Conservation (phyloP, 2,113 vertebrate genomes). For the Anarrhichthys ocellatus region DNA sequence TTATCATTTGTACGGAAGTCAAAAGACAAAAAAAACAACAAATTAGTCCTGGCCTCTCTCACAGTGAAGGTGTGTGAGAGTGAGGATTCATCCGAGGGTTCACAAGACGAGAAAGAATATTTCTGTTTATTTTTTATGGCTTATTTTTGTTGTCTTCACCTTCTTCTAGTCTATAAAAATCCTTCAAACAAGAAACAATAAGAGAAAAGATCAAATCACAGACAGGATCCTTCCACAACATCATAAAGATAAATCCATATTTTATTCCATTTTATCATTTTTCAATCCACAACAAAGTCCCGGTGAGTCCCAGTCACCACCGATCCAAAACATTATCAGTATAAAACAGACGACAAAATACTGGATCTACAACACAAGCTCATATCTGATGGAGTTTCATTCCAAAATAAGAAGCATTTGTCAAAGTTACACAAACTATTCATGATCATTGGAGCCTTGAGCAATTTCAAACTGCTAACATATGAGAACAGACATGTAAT, state of each 20-base stretch:
- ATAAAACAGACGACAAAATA: slow-evolving; percentile 64
- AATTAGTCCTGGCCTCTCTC: neutral
- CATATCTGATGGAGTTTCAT: slow-evolving; percentile 43
- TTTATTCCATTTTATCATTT: slow-evolving; percentile 75
- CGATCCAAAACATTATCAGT: slow-evolving; percentile 48
- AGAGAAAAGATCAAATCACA: slow-evolving; percentile 3
- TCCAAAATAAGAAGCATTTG: slow-evolving; percentile 28
- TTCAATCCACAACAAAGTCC: slow-evolving; percentile 54
- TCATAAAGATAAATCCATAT: slow-evolving; percentile 59
- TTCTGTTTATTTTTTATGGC: neutral
- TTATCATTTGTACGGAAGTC: neutral
- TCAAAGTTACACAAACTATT: slow-evolving; percentile 7
- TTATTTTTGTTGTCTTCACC: neutral
- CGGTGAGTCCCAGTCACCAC: slow-evolving; percentile 45
- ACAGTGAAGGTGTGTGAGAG: slow-evolving; percentile 6
- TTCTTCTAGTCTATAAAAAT: neutral
- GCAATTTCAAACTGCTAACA: neutral
- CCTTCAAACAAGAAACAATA: neutral
- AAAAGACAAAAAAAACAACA: neutral
- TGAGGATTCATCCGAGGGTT: neutral
- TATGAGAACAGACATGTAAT: neutral
- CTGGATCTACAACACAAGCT: slow-evolving; percentile 52
- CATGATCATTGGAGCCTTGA: neutral
- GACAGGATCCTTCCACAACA: neutral
- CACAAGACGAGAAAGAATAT: slow-evolving; percentile 3